Percentiles rank a stretch among this genome's conserved stretches.
Evolutionary conservation across 2,113 vertebrate species (phyloP).

Genomic region (Polyodon spathula): DNA sequence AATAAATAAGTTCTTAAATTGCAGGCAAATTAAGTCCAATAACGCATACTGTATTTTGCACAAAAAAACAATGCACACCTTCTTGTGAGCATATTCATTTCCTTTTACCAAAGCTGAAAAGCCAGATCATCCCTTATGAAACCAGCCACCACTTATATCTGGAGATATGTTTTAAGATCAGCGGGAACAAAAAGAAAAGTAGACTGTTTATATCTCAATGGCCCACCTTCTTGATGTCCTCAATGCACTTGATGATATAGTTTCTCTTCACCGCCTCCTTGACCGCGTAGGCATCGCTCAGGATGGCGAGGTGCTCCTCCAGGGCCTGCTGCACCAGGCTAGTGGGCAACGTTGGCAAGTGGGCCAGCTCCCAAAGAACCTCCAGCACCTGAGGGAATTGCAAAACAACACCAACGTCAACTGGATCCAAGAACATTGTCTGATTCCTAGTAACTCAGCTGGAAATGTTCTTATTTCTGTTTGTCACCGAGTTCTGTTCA

Average conservation of each 20-base stretch:
- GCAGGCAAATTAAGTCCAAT: no score
- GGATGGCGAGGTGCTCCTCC: constrained; percentile 92
- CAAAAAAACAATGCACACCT: no score
- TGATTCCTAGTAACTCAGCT: no score
- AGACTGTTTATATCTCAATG: background rate
- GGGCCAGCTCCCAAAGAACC: constrained; percentile 93
- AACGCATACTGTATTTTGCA: no score
- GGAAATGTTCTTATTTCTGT: no score
- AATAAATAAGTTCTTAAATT: no score
- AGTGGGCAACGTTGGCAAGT: constrained; percentile 83
- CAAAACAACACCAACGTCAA: constrained; percentile 10
- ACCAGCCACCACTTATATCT: background rate
- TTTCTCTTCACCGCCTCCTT: constrained; percentile 88
- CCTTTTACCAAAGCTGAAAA: no score
- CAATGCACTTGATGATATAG: constrained; percentile 97
- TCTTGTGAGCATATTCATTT: no score
- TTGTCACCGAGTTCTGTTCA: no score
- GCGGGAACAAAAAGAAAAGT: background rate
- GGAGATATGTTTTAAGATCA: background rate
- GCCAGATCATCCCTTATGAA: no score
- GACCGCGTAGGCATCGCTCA: constrained; percentile 94
- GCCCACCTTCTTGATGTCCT: constrained; percentile 94
- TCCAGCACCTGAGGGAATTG: constrained; percentile 74
- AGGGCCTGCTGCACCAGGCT: constrained; percentile 89
- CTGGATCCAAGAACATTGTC: background rate